Percentiles rank a stretch among this genome's conserved stretches.
phyloP scores from a whole-genome alignment of 2,888 invertebrate genomes.

The Eupeodes luniger region DNA sequence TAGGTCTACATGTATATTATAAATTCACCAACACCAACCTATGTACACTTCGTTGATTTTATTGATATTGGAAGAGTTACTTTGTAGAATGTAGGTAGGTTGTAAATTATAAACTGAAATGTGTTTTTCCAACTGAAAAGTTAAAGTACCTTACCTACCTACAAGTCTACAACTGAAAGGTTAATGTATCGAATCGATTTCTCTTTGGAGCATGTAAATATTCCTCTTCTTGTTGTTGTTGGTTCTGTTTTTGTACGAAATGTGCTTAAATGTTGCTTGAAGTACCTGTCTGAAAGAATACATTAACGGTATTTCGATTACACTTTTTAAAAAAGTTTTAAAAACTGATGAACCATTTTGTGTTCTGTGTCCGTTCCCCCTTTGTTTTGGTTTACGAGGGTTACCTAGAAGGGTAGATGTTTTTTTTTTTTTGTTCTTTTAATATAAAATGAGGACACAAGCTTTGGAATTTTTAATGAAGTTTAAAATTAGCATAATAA shows the following conservation, averaged over 20 bases:
- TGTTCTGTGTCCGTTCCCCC: background rate
- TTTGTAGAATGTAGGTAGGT: background rate
- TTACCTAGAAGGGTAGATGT: background rate
- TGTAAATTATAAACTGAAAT: constrained; percentile 2
- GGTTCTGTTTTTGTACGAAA: background rate
- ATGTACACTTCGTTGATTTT: background rate
- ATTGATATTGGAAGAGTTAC: background rate
- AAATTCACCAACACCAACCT: no score
- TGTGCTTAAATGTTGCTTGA: background rate
- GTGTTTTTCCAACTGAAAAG: background rate
- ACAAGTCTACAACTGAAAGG: background rate
- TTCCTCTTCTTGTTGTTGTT: background rate
- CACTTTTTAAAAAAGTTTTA: background rate
- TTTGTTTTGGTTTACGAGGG: background rate
- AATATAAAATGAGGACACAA: background rate
- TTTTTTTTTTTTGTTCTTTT: background rate
- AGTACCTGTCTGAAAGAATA: background rate
- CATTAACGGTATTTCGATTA: constrained; percentile 3
- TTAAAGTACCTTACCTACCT: no score
- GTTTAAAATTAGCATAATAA: no score
- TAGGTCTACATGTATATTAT: no score
- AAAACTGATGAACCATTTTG: constrained; percentile 6
- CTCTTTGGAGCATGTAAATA: background rate
- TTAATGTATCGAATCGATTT: constrained; percentile 11
- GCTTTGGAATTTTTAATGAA: background rate